Evolutionary conservation across 2,888 invertebrate genomes (phyloP).

Genomic region (Acanthopleura granulata): DNA sequence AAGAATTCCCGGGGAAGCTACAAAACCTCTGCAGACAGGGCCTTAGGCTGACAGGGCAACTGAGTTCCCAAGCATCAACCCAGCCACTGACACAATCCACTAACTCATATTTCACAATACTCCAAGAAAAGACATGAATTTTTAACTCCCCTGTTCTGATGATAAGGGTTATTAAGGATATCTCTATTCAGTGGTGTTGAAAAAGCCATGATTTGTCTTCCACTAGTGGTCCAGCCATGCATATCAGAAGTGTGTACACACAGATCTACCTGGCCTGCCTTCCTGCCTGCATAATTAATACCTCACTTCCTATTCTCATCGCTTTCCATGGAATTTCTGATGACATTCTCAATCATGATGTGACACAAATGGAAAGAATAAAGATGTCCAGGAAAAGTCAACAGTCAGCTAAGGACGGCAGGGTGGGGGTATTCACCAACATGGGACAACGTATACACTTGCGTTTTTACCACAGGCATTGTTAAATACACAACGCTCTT

Average conservation of each 20-base stretch:
- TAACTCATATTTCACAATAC: constrained; percentile 8
- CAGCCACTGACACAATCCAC: neutral
- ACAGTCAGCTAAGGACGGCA: too few species aligned
- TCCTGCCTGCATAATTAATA: constrained; percentile 9
- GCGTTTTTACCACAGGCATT: too few species aligned
- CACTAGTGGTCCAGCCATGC: neutral
- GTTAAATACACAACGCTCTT: too few species aligned
- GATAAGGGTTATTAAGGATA: constrained; percentile 17
- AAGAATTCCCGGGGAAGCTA: neutral
- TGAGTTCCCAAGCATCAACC: neutral
- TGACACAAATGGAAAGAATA: too few species aligned
- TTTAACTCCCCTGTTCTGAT: neutral
- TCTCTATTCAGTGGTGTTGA: neutral
- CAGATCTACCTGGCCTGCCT: neutral
- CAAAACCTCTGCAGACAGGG: neutral
- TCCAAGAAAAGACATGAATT: constrained; percentile 18
- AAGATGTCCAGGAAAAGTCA: too few species aligned
- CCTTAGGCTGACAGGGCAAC: neutral
- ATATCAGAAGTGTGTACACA: neutral
- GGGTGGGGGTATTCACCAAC: too few species aligned
- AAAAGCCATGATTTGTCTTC: neutral
- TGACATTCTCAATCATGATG: neutral
- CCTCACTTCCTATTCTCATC: neutral
- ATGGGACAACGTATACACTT: too few species aligned
- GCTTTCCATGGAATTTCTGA: neutral